phyloP scores from a whole-genome alignment of 37 sponge, comb jelly and placozoan species.

The Beroe ovata region DNA sequence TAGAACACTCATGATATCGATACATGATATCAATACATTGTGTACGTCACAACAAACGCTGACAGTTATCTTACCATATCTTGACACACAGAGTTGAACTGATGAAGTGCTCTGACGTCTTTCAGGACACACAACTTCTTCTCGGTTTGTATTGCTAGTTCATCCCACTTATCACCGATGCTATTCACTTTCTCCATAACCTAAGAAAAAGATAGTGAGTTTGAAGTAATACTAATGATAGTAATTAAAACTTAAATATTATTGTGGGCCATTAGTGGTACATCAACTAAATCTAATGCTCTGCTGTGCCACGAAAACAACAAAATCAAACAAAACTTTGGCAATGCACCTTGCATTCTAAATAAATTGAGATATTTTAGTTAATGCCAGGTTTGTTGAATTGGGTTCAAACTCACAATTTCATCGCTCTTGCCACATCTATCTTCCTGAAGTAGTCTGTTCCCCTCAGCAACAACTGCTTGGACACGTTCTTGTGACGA shows the following conservation, averaged over 20 bases:
- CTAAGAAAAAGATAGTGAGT: too few relatives aligned
- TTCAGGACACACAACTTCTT: constrained; percentile 26
- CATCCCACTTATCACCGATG: constrained; percentile 62
- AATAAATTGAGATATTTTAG: too few relatives aligned
- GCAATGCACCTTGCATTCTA: too few relatives aligned
- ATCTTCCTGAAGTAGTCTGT: constrained; percentile 46
- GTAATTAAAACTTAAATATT: not conserved
- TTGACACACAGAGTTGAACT: constrained; percentile 56
- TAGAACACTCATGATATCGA: too few relatives aligned
- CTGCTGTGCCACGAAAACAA: too few relatives aligned
- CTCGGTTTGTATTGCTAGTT: constrained; percentile 32
- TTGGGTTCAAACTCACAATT: not conserved
- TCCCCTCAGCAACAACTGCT: constrained; percentile 70
- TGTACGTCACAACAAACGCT: too few relatives aligned
- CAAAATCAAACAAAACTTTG: too few relatives aligned
- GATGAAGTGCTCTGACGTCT: constrained; percentile 19
- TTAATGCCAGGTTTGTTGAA: too few relatives aligned
- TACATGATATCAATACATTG: too few relatives aligned
- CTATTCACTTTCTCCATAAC: constrained; percentile 47
- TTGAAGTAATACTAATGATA: not conserved
- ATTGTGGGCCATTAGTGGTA: too few relatives aligned
- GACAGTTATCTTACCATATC: constrained; percentile 39
- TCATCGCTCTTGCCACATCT: constrained; percentile 45
- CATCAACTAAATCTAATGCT: too few relatives aligned
- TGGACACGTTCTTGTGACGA: constrained; percentile 86